phyloP scores from a whole-genome alignment of 2,797 vertebrate species.

The Smutsia gigantea region DNA sequence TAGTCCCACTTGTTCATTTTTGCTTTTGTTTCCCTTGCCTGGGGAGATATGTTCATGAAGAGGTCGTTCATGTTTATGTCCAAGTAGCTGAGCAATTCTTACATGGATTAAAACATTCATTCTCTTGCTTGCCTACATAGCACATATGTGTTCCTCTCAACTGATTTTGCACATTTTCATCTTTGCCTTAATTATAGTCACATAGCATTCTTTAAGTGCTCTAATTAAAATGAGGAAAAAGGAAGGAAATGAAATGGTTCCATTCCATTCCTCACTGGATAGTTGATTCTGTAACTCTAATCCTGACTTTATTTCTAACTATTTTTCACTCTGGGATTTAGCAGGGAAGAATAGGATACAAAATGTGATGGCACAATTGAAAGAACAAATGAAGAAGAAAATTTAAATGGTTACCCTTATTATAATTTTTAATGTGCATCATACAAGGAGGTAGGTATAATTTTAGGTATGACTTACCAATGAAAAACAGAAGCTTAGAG shows the following conservation, averaged over 20 bases:
- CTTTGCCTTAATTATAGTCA: constrained; percentile 52
- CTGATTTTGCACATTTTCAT: constrained; percentile 21
- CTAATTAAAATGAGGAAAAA: constrained; percentile 32
- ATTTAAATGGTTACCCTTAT: not conserved
- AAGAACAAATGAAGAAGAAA: not conserved
- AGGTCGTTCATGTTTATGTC: too few species aligned
- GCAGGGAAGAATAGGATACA: not conserved
- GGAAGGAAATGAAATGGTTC: constrained; percentile 13
- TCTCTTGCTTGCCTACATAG: not conserved
- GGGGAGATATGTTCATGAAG: too few species aligned
- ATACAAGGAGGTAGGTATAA: not conserved
- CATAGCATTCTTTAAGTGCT: constrained; percentile 35
- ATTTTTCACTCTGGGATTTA: not conserved
- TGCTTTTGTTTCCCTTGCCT: too few species aligned
- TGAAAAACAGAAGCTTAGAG: not conserved
- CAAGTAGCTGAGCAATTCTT: too few species aligned
- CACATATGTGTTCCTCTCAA: constrained; percentile 1
- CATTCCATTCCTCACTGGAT: not conserved
- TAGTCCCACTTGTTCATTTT: too few species aligned
- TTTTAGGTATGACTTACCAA: not conserved
- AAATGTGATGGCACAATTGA: not conserved
- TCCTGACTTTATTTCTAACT: not conserved
- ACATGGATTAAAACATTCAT: not conserved
- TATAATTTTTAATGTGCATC: not conserved
- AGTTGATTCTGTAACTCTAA: not conserved